Evolutionary conservation across 2,797 vertebrate genomes (phyloP).

Genomic region (Setipinna tenuifilis): DNA sequence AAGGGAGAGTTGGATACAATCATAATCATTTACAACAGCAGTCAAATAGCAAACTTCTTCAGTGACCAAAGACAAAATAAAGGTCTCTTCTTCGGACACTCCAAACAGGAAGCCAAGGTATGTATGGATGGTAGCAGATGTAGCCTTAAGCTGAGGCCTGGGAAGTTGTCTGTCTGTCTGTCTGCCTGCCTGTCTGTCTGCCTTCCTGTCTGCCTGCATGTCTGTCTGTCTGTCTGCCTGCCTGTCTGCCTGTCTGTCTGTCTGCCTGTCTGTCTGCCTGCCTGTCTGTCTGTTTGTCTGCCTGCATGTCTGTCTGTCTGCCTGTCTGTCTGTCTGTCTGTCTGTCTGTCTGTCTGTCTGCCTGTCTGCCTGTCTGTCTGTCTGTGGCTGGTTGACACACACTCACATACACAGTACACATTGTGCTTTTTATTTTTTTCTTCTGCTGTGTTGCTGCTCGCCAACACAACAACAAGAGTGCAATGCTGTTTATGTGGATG

Average conservation of each 20-base stretch:
- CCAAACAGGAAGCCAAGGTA: constrained; percentile 56
- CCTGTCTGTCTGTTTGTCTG: too few relatives aligned
- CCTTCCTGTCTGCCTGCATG: too few relatives aligned
- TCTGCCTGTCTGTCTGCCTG: too few relatives aligned
- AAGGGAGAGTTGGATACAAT: constrained; percentile 60
- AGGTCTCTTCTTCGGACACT: constrained; percentile 60
- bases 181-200: too few relatives aligned
- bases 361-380: too few relatives aligned
- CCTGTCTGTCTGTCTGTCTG: too few relatives aligned
- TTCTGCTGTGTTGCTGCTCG: constrained; percentile 75
- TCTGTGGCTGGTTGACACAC: constrained; percentile 59
- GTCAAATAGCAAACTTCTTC: constrained; percentile 53
- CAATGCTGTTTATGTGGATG: constrained; percentile 73
- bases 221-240: constrained; percentile 50
- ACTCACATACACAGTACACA: constrained; percentile 62
- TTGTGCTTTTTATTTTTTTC: constrained; percentile 74
- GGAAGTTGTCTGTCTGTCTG: constrained; percentile 45
- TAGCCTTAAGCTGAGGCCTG: constrained; percentile 49
- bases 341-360: too few relatives aligned
- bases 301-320: too few relatives aligned
- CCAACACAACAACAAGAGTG: constrained; percentile 77
- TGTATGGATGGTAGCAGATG: constrained; percentile 38
- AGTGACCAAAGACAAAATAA: constrained; percentile 57
- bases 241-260: not conserved
- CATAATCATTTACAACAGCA: constrained; percentile 72